These are phyloP conservation scores for Eledona agricola DNA, from an alignment of 2,888 invertebrate genomes.

Conservation along the genomic window DNA sequence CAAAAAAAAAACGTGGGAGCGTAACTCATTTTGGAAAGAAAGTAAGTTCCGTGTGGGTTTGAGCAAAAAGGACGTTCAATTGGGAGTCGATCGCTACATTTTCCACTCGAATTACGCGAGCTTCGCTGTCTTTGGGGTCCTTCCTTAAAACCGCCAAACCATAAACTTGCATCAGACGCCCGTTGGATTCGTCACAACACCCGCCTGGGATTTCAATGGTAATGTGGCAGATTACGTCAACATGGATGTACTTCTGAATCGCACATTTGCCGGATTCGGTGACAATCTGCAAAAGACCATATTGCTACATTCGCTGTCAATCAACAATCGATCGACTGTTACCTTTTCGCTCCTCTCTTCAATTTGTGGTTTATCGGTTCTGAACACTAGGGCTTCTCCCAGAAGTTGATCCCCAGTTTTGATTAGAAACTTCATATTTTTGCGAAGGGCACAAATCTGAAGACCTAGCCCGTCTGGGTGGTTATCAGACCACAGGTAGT, in stretches of 20 bases:
- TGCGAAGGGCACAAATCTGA: slow-evolving; percentile 72
- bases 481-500: slow-evolving; percentile 82
- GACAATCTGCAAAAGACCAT: slow-evolving; percentile 50
- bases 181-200: slow-evolving; percentile 67
- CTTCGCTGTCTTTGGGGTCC: slow-evolving; percentile 66
- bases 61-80: slow-evolving; percentile 71
- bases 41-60: slow-evolving; percentile 71
- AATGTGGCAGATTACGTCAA: slow-evolving; percentile 75
- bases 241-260: slow-evolving; percentile 72
- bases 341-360: slow-evolving; percentile 72
- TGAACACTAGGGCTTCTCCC: slow-evolving; percentile 74
- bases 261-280: slow-evolving; percentile 60
- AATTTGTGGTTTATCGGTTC: slow-evolving; percentile 73
- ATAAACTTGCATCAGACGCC: slow-evolving; percentile 73
- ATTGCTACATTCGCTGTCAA: not conserved
- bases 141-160: slow-evolving; percentile 73
- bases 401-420: slow-evolving; percentile 68
- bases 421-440: slow-evolving; percentile 72
- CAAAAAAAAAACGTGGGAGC: slow-evolving; percentile 1
- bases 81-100: slow-evolving; percentile 76
- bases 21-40: slow-evolving; percentile 66
- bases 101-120: slow-evolving; percentile 69
- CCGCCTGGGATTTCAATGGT: slow-evolving; percentile 69
- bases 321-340: slow-evolving; percentile 31
- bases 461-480: slow-evolving; percentile 77